These are phyloP conservation scores for Leptoclinus maculatus DNA, from an alignment of 2,797 vertebrate species.

Conservation along the genomic window DNA sequence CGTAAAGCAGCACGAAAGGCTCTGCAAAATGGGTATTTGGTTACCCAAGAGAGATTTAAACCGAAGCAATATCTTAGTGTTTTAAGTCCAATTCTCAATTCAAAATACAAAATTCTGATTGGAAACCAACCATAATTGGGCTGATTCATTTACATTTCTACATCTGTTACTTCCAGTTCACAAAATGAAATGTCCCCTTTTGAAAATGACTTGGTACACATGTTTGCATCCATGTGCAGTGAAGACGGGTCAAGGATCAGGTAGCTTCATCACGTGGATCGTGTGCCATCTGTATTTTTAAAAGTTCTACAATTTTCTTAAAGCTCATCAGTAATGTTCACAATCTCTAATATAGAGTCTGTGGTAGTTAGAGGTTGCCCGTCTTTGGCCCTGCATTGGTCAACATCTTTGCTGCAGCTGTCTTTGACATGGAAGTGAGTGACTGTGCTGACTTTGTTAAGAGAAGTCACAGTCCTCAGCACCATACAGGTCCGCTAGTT, in stretches of 20 bases:
- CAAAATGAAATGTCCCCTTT: conserved; percentile 12
- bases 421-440: conserved; percentile 5
- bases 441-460: conserved; percentile 73
- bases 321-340: conserved; percentile 24
- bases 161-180: conserved; percentile 21
- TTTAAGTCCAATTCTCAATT: conserved; percentile 33
- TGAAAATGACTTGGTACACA: conserved; percentile 14
- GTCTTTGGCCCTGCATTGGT: conserved; percentile 5
- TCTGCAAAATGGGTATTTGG: conserved; percentile 31
- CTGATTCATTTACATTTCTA: conserved; percentile 42
- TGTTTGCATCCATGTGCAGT: conserved; percentile 9
- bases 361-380: neutral
- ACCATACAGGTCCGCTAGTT: conserved; percentile 94
- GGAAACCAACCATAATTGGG: neutral
- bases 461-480: conserved; percentile 91
- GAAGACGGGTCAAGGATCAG: conserved; percentile 24
- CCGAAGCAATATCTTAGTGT: conserved; percentile 19
- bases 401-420: conserved; percentile 7
- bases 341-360: neutral
- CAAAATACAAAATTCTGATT: conserved; percentile 34
- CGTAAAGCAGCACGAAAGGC: conserved; percentile 35
- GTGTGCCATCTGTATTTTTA: neutral
- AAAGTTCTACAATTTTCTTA: conserved; percentile 19
- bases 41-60: conserved; percentile 44
- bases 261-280: neutral